phyloP scores from a whole-genome alignment of 2,888 invertebrate species.

The Megalurothrips usitatus region DNA sequence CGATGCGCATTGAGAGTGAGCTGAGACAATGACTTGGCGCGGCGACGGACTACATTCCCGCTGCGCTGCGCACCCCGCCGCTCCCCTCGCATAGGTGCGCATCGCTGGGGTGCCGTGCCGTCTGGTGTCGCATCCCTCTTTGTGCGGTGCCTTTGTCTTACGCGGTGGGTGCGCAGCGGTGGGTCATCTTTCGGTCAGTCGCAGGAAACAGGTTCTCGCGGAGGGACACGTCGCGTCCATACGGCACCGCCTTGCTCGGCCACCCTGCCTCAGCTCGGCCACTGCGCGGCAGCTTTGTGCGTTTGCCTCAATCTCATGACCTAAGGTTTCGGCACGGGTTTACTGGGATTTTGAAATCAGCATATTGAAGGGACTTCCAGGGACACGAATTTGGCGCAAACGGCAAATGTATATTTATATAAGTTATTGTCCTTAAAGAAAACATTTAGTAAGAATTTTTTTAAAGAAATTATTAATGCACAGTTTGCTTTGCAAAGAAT shows the following conservation, averaged over 20 bases:
- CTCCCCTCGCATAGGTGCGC: neutral
- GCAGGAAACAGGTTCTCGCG: neutral
- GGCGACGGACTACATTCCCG: neutral
- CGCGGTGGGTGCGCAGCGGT: neutral
- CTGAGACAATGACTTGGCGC: neutral
- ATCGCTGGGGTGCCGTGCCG: neutral
- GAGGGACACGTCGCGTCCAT: too few species aligned
- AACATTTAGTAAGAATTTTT: too few species aligned
- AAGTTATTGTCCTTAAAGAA: too few species aligned
- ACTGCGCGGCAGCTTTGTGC: neutral
- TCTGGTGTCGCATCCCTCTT: neutral
- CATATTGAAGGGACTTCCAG: too few species aligned
- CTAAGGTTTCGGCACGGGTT: too few species aligned
- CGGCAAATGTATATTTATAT: too few species aligned
- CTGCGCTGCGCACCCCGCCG: neutral
- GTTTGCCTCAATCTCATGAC: too few species aligned
- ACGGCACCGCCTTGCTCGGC: neutral
- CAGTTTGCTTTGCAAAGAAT: too few species aligned
- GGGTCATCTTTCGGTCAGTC: slow-evolving; percentile 9
- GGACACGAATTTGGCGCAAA: too few species aligned
- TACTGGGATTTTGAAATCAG: too few species aligned
- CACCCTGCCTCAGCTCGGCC: neutral
- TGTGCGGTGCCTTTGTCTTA: neutral
- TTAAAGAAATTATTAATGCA: too few species aligned
- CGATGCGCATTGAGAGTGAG: neutral